phyloP scores from a whole-genome alignment of 2,888 invertebrate genomes.

The Agrochola macilenta region DNA sequence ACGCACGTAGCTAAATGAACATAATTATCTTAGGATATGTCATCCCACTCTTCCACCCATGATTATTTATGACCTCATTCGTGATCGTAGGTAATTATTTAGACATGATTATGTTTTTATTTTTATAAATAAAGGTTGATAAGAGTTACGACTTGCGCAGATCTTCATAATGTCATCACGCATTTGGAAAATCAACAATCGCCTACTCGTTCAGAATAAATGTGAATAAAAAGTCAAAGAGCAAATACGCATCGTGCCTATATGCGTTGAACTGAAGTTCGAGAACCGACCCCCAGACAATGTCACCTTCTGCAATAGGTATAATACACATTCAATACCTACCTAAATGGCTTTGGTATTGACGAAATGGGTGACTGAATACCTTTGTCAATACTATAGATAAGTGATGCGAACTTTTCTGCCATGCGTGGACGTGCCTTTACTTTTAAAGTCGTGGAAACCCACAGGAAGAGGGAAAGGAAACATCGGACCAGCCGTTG shows the following conservation, averaged over 20 bases:
- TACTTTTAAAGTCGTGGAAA: neutral
- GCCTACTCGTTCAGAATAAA: constrained; percentile 36
- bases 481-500: neutral
- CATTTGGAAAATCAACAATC: constrained; percentile 24
- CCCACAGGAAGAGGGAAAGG: neutral
- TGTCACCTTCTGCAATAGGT: constrained; percentile 46
- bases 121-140: constrained; percentile 24
- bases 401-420: neutral
- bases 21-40: constrained; percentile 6
- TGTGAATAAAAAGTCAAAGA: constrained; percentile 33
- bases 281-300: constrained; percentile 49
- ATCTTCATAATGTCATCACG: constrained; percentile 21
- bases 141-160: constrained; percentile 24
- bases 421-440: neutral
- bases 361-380: constrained; percentile 1
- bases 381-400: neutral
- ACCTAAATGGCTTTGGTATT: constrained; percentile 7
- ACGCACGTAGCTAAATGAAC: constrained; percentile 1
- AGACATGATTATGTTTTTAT: constrained; percentile 1
- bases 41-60: constrained; percentile 2
- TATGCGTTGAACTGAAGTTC: constrained; percentile 37
- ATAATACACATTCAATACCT: constrained; percentile 19
- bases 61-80: constrained; percentile 23
- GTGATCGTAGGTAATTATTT: constrained; percentile 18
- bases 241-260: constrained; percentile 21